A percentile compares a stretch with the other conserved stretches of the same genome.
Evolutionary conservation across 2,797 vertebrate genomes (phyloP).

Genomic region (Apogon talboti): DNA sequence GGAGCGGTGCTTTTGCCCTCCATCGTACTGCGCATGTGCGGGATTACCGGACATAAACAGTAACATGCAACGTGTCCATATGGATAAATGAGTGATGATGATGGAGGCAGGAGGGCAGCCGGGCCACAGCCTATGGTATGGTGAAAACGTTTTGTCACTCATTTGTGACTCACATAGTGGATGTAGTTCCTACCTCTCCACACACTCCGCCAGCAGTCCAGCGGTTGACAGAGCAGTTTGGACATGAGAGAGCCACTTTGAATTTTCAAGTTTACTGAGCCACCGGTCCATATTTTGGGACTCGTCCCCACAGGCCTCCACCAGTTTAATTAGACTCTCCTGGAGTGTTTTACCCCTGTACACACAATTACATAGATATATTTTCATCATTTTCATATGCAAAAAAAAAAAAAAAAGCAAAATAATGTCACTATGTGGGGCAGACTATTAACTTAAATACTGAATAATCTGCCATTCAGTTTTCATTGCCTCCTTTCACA

Average conservation of each 20-base stretch:
- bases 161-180: not conserved
- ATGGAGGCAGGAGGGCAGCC: too few species aligned
- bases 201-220: conserved; percentile 88
- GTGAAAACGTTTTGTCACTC: too few species aligned
- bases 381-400: not conserved
- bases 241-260: conserved; percentile 89
- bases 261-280: conserved; percentile 89
- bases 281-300: conserved; percentile 86
- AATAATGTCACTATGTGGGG: not conserved
- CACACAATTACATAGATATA: not conserved
- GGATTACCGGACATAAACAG: too few species aligned
- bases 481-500: conserved; percentile 5
- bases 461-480: not conserved
- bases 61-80: too few species aligned
- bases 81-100: too few species aligned
- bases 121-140: too few species aligned
- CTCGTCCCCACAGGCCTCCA: conserved; percentile 85
- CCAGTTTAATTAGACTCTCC: conserved; percentile 87
- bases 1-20: too few species aligned
- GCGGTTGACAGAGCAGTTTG: conserved; percentile 86
- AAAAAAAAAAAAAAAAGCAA: not conserved
- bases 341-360: conserved; percentile 87
- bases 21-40: too few species aligned
- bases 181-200: conserved; percentile 85
- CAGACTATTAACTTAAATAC: not conserved